Base-by-base conservation (phyloP, 2,888 invertebrate species). In the Elegia similella region DNA sequence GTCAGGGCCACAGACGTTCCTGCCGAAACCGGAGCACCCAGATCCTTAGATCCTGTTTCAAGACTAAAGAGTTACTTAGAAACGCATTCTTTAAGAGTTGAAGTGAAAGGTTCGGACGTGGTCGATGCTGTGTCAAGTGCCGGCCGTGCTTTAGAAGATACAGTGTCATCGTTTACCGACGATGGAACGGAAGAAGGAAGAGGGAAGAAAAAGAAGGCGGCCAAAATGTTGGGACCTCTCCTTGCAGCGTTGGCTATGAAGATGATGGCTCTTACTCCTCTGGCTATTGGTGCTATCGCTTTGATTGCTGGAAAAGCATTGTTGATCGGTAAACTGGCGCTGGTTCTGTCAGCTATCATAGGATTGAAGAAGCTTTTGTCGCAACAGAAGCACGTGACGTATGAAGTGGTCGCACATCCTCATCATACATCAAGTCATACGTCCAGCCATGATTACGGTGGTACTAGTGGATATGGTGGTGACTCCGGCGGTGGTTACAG, bases 281-380 rank as follows among this genome's bases (percentile, higher is more conserved):
- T 97, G 54, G 94, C 95, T 1, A 93, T 97, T 47, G 96, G 96
- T 55, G 96, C 95, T 54, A 96, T 97, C 67, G 97, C 97, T 29
- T 84, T 97, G 71, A 96, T 97, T 72, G 97, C 97, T 61, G 97
- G 97, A 59, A 97, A 97, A 82, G 97, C 97, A 53, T 88, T 97
- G 70, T 83, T 97, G 65, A 95, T 97, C 73, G 97, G 97, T 79
- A 97, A 97, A 87, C 93, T 97, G 73, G 97, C 97, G 30, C 91
- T 97, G 64, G 96, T 97, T 48, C 92, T 97, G 52, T 96, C 96
- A 0, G 95, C 95, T 55, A 95, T 97, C 59, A 96, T 97, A 72
- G 96, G 96, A 2, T 85, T 97, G 80, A 96, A 96, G 92, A 97
- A 97, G 80, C 88, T 97, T 54, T 84, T 97, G 65, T 94, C 95